phyloP scores from a whole-genome alignment of 2,888 invertebrate genomes.

The Dasypogon diadema region DNA sequence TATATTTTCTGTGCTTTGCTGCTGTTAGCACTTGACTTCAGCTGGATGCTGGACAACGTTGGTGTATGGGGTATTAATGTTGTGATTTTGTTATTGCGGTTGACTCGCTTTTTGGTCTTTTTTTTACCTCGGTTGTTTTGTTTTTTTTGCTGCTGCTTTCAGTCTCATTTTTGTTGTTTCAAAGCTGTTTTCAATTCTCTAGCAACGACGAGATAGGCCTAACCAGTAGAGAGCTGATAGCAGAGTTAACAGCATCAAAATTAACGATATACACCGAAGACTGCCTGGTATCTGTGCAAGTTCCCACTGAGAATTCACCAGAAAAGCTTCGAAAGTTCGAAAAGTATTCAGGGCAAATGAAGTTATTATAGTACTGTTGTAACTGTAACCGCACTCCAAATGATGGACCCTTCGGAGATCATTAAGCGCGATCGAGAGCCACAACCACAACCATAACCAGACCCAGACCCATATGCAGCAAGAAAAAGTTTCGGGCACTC shows the following conservation, averaged over 20 bases:
- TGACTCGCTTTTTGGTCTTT: conserved; percentile 22
- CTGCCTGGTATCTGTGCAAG: too few species aligned
- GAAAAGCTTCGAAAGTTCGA: background rate
- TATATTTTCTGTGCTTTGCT: conserved; percentile 43
- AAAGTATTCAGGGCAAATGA: conserved; percentile 38
- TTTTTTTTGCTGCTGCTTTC: conserved; percentile 44
- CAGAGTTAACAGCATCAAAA: conserved; percentile 56
- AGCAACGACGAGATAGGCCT: conserved; percentile 34
- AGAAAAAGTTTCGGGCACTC: conserved; percentile 39
- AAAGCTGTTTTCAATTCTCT: conserved; percentile 37
- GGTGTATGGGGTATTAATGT: conserved; percentile 45
- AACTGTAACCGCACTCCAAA: conserved; percentile 32
- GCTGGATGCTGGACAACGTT: conserved; percentile 41
- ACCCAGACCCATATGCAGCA: too few species aligned
- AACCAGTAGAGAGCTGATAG: conserved; percentile 58
- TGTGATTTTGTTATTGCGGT: conserved; percentile 51
- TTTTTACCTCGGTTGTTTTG: conserved; percentile 23
- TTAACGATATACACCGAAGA: background rate
- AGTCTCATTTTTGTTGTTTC: conserved; percentile 33
- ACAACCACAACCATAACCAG: conserved; percentile 24
- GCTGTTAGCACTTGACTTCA: conserved; percentile 16
- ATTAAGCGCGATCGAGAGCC: conserved; percentile 30
- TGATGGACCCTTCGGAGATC: conserved; percentile 40
- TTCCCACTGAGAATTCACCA: too few species aligned
- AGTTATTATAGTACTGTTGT: conserved; percentile 6